Evolutionary conservation across 2,113 vertebrate species (phyloP), one percentile per base, ranked within the genome.

Genomic region (Scytalopus superciliaris): DNA sequence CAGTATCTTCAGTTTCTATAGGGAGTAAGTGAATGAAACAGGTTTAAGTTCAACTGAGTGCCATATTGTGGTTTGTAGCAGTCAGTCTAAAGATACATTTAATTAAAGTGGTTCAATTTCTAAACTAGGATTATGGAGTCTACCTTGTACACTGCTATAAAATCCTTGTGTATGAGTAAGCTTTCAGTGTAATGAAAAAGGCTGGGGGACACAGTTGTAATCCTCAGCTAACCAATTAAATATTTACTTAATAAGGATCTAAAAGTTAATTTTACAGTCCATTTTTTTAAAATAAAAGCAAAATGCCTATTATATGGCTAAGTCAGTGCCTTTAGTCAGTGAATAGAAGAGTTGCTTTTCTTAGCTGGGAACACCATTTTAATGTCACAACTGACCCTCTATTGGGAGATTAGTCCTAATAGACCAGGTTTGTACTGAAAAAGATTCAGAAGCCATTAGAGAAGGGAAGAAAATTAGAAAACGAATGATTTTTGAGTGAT

Each of bases 61-160:
- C 40, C 25, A 18, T 24, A 40, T 40, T 84, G 28, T 64, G 44
- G 84, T 84, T 80, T 72, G 52, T 52, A 68, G 60, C 59, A 77
- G 45, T 68, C 40, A 27, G 73, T 68, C 76, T 86, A 64, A 90
- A 95, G 84, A 39, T 49, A 42, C 2, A 8, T 88, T 94, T 93
- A 93, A 93, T 96, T 91, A 89, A 94, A 87, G 31, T 40, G 44
- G 37, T 94, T 81, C 44, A 14, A 11, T 70, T 88, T 86, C 47
- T 81, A 45, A 81, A 68, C 60, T 75, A 77, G 72, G 72, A 59
- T 89, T 64, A 28, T 30, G 31, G 52, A 86, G 47, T 47, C 37
- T 89, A 30, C 40, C 52, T 96, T 63, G 75, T 33, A 60, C n/a
- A 27, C 31, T 78, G 53, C 39, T 53, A 2, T 45, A 70, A 81